Evolutionary conservation across 2,797 vertebrate genomes (phyloP), one percentile per base, ranked within the genome.

Genomic region (Pangasius macronema): DNA sequence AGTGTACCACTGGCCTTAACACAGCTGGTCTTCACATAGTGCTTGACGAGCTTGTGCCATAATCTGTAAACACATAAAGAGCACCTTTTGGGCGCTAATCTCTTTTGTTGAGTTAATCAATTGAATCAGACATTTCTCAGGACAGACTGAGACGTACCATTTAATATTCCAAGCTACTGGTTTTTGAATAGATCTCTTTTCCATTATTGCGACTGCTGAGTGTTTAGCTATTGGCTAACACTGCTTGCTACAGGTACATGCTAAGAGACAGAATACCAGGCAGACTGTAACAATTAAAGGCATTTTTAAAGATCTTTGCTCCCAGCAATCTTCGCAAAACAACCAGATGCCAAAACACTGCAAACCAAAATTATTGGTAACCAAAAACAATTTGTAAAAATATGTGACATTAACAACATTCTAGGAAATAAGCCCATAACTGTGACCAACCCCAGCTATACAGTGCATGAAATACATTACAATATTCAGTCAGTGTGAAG

Each of bases 391-490:
- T 59, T 33, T 22, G 9, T 33, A 55, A 11, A 30, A 87, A 51
- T 67, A 83, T 36, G 7, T 30, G 39, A 55, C 57, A 36, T 30
- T 10, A 83, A 76, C 10, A 36, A 67, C 33, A 3, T 42, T 42
- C 39, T 33, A 18, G 6, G 18, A 57, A 59, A 49, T 3, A 59
- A 77, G 2, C 46, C 24, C 67, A 46, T 57, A 51, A n/a, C 10
- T 9, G 2, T 24, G 65, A 55, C 24, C 24, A 81, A 68, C n/a
- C 57, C 11, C 20, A 61, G 55, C 9, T 16, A 53, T 83, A 79
- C 72, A 70, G 80, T 83, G 72, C 61, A 83, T 77, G 46, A 70
- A 46, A 82, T 67, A 83, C 39, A 73, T 61, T n/a, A 83, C 72
- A 83, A 83, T 70, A 79, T 65, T 49, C 82, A 83, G n/a, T 55